Evolutionary conservation across 2,797 vertebrate species (phyloP), one percentile per base, ranked within the genome.

Genomic region (Glossophaga mutica): DNA sequence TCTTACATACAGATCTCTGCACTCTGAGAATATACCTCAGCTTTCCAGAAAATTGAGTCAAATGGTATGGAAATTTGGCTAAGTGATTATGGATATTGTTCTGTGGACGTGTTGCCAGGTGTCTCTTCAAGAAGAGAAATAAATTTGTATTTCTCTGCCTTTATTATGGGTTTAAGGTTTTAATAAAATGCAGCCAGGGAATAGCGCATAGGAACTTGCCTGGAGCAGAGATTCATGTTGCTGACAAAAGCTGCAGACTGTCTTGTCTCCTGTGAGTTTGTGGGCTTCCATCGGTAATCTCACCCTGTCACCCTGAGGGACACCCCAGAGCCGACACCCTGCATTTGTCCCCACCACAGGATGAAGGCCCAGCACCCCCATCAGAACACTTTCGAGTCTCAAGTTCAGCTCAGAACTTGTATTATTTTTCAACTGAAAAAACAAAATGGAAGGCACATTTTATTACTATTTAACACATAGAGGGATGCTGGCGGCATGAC

Each of bases 61-160:
- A 48, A 46, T 86, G 83, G 67, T 65, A 67, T 67, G 90, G 87
- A 94, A 82, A 85, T 97, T 29, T 8, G 73, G 59, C 71, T 34
- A 48, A 73, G 22, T 95, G 82, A 94, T 92, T 65, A 89, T 59
- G 92, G 77, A 39, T 67, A 73, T 89, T 93, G 81, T 93, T 95
- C 92, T 91, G 92, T 37, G 78, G 90, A 88, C 4, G 5, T n/a
- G 57, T 91, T 77, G 83, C 92, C 87, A 95, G 94, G 95, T 91
- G 73, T 94, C 83, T 87, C 71, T 90, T 86, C 78, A 74, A 67
- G 95, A 83, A 84, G 59, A 85, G 44, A 94, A 77, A 46, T 59
- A 67, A 74, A 86, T 89, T 57, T 70, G 65, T 62, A 18, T 86
- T 82, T 90, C 70, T 90, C 65, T 95, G 46, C 83, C 67, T 93